Evolutionary conservation across 35 echinoderm and acorn worm species (phyloP).

Genomic region (Eucidaris tribuloides): DNA sequence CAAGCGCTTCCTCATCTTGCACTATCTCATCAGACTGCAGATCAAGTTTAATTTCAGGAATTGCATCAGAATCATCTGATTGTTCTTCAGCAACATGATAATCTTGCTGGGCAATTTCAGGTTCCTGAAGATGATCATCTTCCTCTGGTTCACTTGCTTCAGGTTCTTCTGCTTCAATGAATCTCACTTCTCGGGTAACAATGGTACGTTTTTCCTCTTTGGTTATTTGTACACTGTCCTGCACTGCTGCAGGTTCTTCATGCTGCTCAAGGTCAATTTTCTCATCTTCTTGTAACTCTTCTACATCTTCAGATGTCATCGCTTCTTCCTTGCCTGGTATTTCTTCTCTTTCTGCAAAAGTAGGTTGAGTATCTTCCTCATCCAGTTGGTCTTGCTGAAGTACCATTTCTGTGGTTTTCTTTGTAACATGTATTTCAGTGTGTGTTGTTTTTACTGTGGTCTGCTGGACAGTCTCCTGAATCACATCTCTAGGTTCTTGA

Average conservation of each 20-base stretch:
- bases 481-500: neutral
- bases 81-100: constrained; percentile 2
- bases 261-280: neutral
- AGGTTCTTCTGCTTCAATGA: neutral
- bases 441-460: neutral
- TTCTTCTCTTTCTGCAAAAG: constrained; percentile 27
- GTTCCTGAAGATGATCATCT: neutral
- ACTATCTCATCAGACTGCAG: constrained; percentile 26
- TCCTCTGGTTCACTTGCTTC: neutral
- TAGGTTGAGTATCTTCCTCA: neutral
- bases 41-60: constrained; percentile 20
- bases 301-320: constrained; percentile 16
- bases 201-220: neutral
- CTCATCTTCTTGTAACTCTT: constrained; percentile 34
- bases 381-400: too few species aligned
- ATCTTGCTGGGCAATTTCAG: constrained; percentile 2
- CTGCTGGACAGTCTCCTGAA: neutral
- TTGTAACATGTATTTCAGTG: neutral
- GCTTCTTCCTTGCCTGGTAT: neutral
- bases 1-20: constrained; percentile 34
- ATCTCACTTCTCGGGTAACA: constrained; percentile 5
- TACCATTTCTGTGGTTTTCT: neutral
- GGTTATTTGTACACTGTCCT: too few species aligned
- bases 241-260: too few species aligned
- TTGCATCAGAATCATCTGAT: constrained; percentile 23